A percentile compares a stretch with the other conserved stretches of the same genome.
These are phyloP conservation scores for Eretmochelys imbricata DNA, from an alignment of 2,113 vertebrate species.

Conservation along the genomic window DNA sequence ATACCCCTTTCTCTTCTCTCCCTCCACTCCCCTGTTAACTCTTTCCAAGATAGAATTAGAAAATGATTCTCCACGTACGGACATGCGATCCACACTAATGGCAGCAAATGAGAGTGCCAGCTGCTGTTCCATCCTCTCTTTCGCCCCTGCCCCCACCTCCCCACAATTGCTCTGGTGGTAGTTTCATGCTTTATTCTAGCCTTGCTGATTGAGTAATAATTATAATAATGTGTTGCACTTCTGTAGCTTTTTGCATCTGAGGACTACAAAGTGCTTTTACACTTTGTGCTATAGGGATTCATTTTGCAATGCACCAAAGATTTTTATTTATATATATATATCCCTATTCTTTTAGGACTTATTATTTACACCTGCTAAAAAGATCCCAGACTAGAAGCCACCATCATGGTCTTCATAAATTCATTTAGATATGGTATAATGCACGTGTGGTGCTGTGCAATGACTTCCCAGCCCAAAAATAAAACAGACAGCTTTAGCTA, in stretches of 20 bases:
- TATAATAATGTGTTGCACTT: conserved; percentile 43
- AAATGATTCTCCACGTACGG: conserved; percentile 45
- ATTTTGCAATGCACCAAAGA: conserved; percentile 25
- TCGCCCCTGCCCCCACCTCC: conserved; percentile 52
- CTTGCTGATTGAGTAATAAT: conserved; percentile 63
- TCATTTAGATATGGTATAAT: neutral
- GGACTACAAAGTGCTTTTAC: conserved; percentile 58
- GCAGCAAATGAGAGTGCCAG: conserved; percentile 61
- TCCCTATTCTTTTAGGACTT: neutral
- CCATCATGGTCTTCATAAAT: neutral
- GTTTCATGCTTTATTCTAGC: conserved; percentile 66
- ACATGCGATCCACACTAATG: conserved; percentile 45
- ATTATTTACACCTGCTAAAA: neutral
- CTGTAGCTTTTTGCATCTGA: conserved; percentile 60
- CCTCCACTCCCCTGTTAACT: conserved; percentile 23
- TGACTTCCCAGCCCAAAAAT: neutral
- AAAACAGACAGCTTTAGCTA: neutral
- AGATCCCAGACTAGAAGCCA: neutral
- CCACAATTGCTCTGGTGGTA: conserved; percentile 39
- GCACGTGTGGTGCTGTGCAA: neutral
- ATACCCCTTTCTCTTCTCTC: conserved; percentile 32
- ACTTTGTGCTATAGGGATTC: conserved; percentile 50
- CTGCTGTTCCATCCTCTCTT: conserved; percentile 44
- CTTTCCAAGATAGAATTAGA: conserved; percentile 60
- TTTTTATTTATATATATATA: too few relatives aligned